Percentiles rank a stretch among this genome's conserved stretches.
Conservation (phyloP, 2,888 invertebrate species). For the Heterodera filipjevi region DNA sequence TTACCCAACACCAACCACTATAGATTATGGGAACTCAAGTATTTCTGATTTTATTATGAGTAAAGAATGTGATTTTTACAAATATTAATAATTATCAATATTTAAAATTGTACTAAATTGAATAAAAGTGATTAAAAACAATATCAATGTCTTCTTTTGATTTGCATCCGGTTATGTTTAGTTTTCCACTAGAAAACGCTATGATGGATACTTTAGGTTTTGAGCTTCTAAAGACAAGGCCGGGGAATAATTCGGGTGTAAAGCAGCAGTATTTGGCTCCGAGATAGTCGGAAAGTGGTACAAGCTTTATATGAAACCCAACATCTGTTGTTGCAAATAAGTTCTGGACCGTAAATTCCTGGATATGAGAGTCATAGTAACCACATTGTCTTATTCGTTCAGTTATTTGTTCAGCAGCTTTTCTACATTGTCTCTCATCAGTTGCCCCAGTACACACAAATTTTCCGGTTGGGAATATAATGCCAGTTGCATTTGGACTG, state of each 20-base stretch:
- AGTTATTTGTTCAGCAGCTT: background rate
- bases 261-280: background rate
- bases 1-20: background rate
- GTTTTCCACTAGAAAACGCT: background rate
- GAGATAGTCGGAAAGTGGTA: background rate
- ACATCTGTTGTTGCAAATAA: background rate
- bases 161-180: background rate
- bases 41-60: background rate
- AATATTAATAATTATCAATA: background rate
- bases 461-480: constrained; percentile 11
- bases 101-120: background rate
- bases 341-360: background rate
- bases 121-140: background rate
- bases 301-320: background rate
- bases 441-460: background rate
- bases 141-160: background rate
- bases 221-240: background rate
- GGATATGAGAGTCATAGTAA: background rate
- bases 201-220: background rate
- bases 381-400: background rate
- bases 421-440: background rate
- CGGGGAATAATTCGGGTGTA: background rate
- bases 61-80: background rate
- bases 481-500: background rate
- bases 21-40: background rate